Base-by-base conservation (phyloP, 2,888 invertebrate species). In the Zele albiditarsus region DNA sequence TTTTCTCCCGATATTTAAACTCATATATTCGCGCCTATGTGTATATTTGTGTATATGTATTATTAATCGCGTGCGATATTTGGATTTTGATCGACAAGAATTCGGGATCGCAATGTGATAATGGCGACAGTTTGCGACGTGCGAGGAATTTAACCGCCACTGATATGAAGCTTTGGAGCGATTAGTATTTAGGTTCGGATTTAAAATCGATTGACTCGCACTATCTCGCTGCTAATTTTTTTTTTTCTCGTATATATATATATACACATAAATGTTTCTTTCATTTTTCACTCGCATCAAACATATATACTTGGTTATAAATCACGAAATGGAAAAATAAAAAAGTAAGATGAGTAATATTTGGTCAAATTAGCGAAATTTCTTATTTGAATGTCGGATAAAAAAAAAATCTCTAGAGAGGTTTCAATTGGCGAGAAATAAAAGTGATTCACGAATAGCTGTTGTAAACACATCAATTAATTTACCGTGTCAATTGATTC, bases 121-220 rank as follows among this genome's bases (percentile, higher is more conserved):
- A 25, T 57, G 3, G 14, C 57, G 27, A 14, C 12, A 28, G 33
- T 33, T 68, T 28, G 53, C 68, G 57, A 67, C 67, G 53, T 20
- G 10, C 20, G 53, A n/a, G n/a, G 4, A 20, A 53, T 25, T 65
- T 65, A 66, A 65, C 20, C 65, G 42, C 57, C 57, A 68, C 53
- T 74, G 74, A 74, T 74, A 74, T 74, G 74, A 65, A 42, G 62
- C 53, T 69, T 69, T 65, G 69, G 38, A 62, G 53, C 69, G 42
- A 33, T 49, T 60, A 4, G 14, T 14, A 3, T 46, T 63, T 63
- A 63, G n/a, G 28, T 27, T 72, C 23, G 28, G 12, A n/a, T 53
- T 38, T 53, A 8, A 49, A 63, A 33, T 53, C 53, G 16, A 46
- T 67, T 67, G 46, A 28, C 28, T 28, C n/a, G 20, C 8, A 53